A percentile compares a stretch with the other conserved stretches of the same genome.
Conservation (phyloP, 2,113 vertebrate genomes). For the Rhea pennata region DNA sequence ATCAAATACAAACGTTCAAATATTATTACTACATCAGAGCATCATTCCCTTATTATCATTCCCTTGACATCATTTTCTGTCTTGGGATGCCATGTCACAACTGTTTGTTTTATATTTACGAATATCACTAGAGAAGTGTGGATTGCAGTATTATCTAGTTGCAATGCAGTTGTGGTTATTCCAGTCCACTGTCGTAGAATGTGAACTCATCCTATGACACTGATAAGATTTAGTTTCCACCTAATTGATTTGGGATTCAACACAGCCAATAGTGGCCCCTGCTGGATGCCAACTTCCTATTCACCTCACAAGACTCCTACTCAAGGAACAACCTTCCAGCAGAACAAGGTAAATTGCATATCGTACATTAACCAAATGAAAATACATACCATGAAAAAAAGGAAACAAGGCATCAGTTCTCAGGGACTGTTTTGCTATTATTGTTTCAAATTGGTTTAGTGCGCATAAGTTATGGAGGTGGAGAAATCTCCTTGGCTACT, state of each 20-base stretch:
- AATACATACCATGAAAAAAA: not conserved
- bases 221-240: not conserved
- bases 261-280: slow-evolving; percentile 23
- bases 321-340: not conserved
- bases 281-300: slow-evolving; percentile 1
- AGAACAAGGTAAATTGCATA: not conserved
- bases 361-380: not conserved
- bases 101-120: not conserved
- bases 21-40: not conserved
- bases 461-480: slow-evolving; percentile 53
- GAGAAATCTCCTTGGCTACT: slow-evolving; percentile 60
- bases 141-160: not conserved
- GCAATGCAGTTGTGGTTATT: not conserved
- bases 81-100: not conserved
- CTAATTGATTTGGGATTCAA: not conserved
- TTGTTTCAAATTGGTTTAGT: not conserved
- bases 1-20: not conserved
- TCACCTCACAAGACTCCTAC: not conserved
- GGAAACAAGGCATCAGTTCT: not conserved
- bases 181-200: fast-evolving
- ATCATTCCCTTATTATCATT: not conserved
- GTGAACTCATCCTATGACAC: not conserved
- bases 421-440: not conserved
- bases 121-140: not conserved
- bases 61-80: slow-evolving; percentile 23